Percentiles rank a stretch among this genome's conserved stretches.
phyloP scores from a whole-genome alignment of 2,797 vertebrate genomes.

The Carcharodon carcharias region DNA sequence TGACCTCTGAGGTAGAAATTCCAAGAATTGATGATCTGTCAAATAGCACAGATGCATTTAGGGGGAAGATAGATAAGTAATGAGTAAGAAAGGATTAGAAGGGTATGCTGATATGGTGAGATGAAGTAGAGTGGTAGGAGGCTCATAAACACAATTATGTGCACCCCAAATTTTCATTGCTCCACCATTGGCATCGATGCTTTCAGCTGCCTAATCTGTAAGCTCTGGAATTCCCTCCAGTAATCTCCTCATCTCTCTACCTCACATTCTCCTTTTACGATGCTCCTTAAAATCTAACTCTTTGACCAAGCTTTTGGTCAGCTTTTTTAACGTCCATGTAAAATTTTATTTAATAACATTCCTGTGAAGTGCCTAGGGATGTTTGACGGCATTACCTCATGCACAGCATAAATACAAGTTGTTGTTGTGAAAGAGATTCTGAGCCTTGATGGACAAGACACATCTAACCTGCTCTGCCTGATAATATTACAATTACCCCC shows the following conservation, averaged over 20 bases:
- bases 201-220: no score
- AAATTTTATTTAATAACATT: not conserved
- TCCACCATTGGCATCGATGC: no score
- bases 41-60: no score
- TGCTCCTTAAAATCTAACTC: not conserved
- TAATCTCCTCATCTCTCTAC: not conserved
- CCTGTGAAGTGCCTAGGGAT: not conserved
- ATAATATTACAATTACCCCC: not conserved
- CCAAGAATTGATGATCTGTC: no score
- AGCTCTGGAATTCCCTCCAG: no score
- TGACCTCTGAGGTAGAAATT: no score
- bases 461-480: not conserved
- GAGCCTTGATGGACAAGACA: not conserved
- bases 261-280: not conserved
- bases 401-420: not conserved
- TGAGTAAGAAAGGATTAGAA: no score
- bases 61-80: no score
- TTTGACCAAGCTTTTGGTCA: conserved; percentile 8
- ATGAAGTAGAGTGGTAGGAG: no score
- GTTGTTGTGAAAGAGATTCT: not conserved
- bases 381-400: not conserved
- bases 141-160: no score
- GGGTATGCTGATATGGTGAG: no score
- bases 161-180: no score
- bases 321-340: not conserved